These are phyloP conservation scores for Agrotis puta DNA, from an alignment of 2,888 invertebrate genomes.

Conservation along the genomic window DNA sequence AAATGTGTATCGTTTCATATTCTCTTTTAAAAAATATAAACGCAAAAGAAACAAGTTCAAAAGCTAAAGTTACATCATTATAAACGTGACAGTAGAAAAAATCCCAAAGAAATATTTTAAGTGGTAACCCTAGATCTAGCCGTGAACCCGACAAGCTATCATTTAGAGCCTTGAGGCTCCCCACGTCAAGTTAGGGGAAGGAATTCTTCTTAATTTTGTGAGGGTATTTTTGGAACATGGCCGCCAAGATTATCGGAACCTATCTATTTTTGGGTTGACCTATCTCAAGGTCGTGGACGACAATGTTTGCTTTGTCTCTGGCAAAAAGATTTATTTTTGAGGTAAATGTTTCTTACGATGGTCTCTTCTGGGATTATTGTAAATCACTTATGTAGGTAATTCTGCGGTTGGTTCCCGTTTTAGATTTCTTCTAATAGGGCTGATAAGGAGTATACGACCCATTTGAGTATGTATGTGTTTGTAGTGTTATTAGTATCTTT, in stretches of 20 bases:
- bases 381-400: neutral
- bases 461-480: neutral
- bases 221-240: constrained; percentile 40
- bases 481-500: too few relatives aligned
- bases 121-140: constrained; percentile 46
- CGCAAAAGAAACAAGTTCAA: constrained; percentile 2
- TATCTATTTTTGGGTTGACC: constrained; percentile 39
- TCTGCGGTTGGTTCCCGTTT: too few relatives aligned
- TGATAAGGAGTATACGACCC: neutral
- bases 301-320: constrained; percentile 9
- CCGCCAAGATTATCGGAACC: constrained; percentile 12
- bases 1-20: neutral
- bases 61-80: constrained; percentile 51
- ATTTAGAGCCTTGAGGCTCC: constrained; percentile 50
- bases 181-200: constrained; percentile 12
- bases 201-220: constrained; percentile 49
- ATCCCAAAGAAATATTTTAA: constrained; percentile 38
- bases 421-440: neutral
- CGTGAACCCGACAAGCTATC: constrained; percentile 51
- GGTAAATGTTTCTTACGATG: neutral
- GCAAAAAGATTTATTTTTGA: neutral
- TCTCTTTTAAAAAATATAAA: neutral
- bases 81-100: constrained; percentile 32
- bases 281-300: constrained; percentile 18
- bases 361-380: too few relatives aligned